These are phyloP conservation scores for Diarsia brunnea DNA, from an alignment of 2,888 invertebrate genomes.

Conservation along the genomic window DNA sequence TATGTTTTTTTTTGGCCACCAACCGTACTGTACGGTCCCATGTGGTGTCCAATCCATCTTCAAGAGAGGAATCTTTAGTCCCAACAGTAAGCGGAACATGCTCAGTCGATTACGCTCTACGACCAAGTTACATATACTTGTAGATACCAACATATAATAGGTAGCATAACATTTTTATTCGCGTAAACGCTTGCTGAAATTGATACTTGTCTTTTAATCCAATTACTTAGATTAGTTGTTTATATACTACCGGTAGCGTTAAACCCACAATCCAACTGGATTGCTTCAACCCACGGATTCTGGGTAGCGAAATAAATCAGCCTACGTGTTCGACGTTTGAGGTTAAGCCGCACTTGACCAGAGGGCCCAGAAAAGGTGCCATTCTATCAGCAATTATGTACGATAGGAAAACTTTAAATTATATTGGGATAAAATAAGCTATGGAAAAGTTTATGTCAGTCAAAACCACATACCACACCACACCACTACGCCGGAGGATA, in stretches of 20 bases:
- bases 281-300: conserved; percentile 9
- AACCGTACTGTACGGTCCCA: no score
- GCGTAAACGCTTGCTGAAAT: conserved; percentile 11
- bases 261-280: conserved; percentile 12
- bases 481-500: no score
- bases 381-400: neutral
- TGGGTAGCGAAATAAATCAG: conserved; percentile 5
- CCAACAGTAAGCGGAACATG: no score
- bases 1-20: no score
- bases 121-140: no score
- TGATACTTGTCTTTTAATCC: conserved; percentile 23
- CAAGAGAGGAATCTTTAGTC: no score
- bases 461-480: no score
- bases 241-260: conserved; percentile 3
- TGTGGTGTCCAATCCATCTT: no score
- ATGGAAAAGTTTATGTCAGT: neutral
- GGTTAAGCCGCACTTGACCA: conserved; percentile 5
- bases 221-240: conserved; percentile 45
- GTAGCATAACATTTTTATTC: neutral
- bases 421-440: neutral
- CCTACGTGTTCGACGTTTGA: neutral
- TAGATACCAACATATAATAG: neutral
- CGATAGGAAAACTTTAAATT: neutral
- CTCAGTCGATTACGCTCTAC: no score
- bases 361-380: neutral